Conservation (phyloP, 2,113 vertebrate genomes). For the Chaetops frenatus region DNA sequence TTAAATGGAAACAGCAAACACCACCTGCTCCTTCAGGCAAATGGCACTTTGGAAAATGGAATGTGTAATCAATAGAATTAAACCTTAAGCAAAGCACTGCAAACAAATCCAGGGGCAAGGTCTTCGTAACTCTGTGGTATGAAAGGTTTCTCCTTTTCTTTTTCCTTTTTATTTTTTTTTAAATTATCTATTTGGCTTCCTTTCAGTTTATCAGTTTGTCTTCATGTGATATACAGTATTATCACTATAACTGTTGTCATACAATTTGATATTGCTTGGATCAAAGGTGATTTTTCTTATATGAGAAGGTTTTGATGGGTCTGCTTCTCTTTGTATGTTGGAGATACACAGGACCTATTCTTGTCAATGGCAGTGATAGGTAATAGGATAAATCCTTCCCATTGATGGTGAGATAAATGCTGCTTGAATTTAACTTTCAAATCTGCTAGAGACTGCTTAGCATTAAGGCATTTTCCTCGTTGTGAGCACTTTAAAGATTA, state of each 20-base stretch:
- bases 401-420: constrained; percentile 35
- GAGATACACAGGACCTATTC: neutral
- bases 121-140: constrained; percentile 63
- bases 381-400: constrained; percentile 42
- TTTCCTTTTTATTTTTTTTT: neutral
- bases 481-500: constrained; percentile 31
- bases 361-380: neutral
- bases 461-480: constrained; percentile 1
- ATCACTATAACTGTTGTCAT: neutral
- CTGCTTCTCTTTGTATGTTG: neutral
- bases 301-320: neutral
- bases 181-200: neutral
- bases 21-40: constrained; percentile 85
- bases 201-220: constrained; percentile 12
- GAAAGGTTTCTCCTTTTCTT: neutral
- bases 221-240: neutral
- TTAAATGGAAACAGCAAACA: constrained; percentile 85
- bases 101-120: constrained; percentile 70
- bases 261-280: neutral
- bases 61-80: constrained; percentile 87
- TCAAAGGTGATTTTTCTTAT: neutral
- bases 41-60: constrained; percentile 83
- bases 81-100: constrained; percentile 75
- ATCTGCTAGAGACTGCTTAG: constrained; percentile 4
- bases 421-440: constrained; percentile 45